phyloP scores from a whole-genome alignment of 2,888 invertebrate species.

The Automeris io region DNA sequence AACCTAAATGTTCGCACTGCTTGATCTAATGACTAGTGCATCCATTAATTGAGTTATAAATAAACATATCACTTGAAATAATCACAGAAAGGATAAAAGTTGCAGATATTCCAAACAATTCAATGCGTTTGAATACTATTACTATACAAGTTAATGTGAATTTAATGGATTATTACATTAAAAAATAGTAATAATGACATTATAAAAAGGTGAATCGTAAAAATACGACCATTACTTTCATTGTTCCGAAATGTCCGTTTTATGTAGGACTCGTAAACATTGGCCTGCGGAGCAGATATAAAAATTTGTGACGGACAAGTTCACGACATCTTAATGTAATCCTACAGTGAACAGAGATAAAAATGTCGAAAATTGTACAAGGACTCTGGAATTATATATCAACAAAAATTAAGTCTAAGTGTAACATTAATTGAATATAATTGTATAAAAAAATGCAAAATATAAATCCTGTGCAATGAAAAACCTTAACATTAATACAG shows the following conservation, averaged over 20 bases:
- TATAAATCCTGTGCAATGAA: too few species aligned
- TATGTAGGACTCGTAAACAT: conserved; percentile 43
- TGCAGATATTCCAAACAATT: conserved; percentile 25
- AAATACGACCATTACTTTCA: conserved; percentile 21
- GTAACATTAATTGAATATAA: too few species aligned
- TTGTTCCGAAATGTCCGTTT: conserved; percentile 35
- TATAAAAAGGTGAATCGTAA: conserved; percentile 18
- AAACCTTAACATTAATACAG: too few species aligned
- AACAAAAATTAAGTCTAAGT: too few species aligned
- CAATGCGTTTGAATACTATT: conserved; percentile 17
- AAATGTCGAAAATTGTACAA: too few species aligned
- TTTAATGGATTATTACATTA: conserved; percentile 6
- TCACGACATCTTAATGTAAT: conserved; percentile 17
- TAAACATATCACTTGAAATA: conserved; percentile 40
- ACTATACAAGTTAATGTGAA: conserved; percentile 15
- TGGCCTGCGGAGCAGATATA: conserved; percentile 36
- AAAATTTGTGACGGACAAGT: conserved; percentile 36
- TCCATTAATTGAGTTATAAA: conserved; percentile 49
- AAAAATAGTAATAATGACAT: conserved; percentile 16
- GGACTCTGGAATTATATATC: too few species aligned
- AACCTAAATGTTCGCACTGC: conserved; percentile 37
- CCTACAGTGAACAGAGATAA: too few species aligned
- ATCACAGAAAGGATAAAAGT: conserved; percentile 21
- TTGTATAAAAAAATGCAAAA: too few species aligned
- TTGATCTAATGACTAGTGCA: conserved; percentile 27